phyloP scores from a whole-genome alignment of 2,888 invertebrate species.

The Sesamia inferens region DNA sequence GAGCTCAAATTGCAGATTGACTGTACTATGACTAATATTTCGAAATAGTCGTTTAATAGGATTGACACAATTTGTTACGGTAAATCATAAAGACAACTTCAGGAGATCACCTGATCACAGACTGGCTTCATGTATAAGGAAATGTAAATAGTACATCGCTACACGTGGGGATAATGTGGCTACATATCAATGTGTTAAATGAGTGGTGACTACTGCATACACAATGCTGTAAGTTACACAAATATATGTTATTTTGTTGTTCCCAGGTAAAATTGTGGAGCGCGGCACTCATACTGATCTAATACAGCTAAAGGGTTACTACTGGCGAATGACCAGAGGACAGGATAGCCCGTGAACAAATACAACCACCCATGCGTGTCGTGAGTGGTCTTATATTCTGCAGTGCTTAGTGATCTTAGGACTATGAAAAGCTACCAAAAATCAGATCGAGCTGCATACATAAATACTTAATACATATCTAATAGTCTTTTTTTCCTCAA shows the following conservation, averaged over 20 bases:
- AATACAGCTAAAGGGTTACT: conserved; percentile 90
- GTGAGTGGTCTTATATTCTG: neutral
- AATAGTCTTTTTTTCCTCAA: neutral
- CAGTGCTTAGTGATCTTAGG: neutral
- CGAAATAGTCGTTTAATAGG: no score
- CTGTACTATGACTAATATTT: no score
- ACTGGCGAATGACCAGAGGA: conserved; percentile 90
- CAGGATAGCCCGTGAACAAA: conserved; percentile 72
- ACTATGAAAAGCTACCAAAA: neutral
- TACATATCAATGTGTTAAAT: neutral
- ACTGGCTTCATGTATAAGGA: neutral
- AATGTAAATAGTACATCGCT: no score
- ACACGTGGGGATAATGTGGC: neutral
- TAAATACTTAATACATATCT: no score
- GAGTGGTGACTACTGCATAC: neutral
- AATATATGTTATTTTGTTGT: conserved; percentile 11
- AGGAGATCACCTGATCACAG: neutral
- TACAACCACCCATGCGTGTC: neutral
- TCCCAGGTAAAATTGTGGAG: conserved; percentile 92
- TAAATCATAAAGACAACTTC: no score
- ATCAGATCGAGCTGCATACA: neutral
- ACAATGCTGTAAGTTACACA: neutral
- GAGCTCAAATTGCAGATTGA: no score
- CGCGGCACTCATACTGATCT: conserved; percentile 93
- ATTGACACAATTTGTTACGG: no score